Evolutionary conservation across 2,888 invertebrate species (phyloP).

Genomic region (Pocota personata): DNA sequence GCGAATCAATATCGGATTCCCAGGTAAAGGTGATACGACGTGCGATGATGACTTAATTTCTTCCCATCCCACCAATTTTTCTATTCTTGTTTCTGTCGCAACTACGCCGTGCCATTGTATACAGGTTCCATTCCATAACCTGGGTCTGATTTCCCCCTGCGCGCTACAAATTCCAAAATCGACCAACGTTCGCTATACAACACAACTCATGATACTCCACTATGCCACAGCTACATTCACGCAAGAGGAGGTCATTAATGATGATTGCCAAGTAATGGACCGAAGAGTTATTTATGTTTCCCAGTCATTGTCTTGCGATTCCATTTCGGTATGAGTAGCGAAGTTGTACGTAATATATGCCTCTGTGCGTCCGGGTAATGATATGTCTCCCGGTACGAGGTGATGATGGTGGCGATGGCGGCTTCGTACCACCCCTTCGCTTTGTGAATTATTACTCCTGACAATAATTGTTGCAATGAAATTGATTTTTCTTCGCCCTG

Average conservation of each 20-base stretch:
- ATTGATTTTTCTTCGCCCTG: conserved; percentile 56
- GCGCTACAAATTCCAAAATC: conserved; percentile 31
- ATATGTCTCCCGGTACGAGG: conserved; percentile 29
- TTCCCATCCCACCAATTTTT: conserved; percentile 1
- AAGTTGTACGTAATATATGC: conserved; percentile 11
- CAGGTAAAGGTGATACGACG: conserved; percentile 28
- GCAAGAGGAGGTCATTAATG: conserved; percentile 68
- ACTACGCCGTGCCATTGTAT: not conserved
- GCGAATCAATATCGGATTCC: conserved; percentile 1
- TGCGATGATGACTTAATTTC: conserved; percentile 32
- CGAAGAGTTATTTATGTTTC: conserved; percentile 61
- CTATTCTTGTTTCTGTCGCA: not conserved
- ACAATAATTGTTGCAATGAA: conserved; percentile 68
- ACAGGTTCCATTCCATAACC: not conserved
- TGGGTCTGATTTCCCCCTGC: not conserved
- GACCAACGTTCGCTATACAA: conserved; percentile 6
- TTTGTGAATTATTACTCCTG: conserved; percentile 64
- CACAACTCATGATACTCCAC: not conserved
- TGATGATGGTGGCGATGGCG: conserved; percentile 36
- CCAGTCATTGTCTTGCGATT: conserved; percentile 61
- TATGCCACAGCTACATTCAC: conserved; percentile 38
- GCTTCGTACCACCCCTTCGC: conserved; percentile 38
- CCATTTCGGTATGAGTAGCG: conserved; percentile 13
- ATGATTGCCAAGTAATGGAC: conserved; percentile 72
- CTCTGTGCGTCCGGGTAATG: conserved; percentile 21